These are phyloP conservation scores for Rhinichthys osculus DNA, from an alignment of 2,797 vertebrate species.

Conservation along the genomic window DNA sequence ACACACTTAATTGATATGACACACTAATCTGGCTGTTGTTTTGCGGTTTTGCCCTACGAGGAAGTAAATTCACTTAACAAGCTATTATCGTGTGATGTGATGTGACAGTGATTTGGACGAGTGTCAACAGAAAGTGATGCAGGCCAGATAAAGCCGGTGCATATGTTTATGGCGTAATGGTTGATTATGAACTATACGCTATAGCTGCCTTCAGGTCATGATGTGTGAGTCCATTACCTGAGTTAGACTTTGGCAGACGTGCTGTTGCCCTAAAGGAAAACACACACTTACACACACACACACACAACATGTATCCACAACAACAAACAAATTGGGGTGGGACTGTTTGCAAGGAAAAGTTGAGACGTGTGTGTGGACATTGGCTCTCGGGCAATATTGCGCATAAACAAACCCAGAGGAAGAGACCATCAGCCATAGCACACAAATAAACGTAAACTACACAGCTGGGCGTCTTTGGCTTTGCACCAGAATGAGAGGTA, in stretches of 20 bases:
- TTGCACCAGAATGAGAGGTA: background rate
- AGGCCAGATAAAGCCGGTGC: slow-evolving; percentile 51
- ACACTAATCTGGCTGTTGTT: slow-evolving; percentile 39
- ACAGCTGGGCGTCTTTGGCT: slow-evolving; percentile 26
- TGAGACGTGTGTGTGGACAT: slow-evolving; percentile 60
- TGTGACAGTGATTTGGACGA: slow-evolving; percentile 51
- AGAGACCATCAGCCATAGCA: slow-evolving; percentile 49
- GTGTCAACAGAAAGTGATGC: slow-evolving; percentile 44
- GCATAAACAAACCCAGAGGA: slow-evolving; percentile 59
- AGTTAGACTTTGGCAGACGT: slow-evolving; percentile 56
- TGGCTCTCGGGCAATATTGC: slow-evolving; percentile 54
- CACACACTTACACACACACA: slow-evolving; percentile 37
- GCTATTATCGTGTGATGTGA: slow-evolving; percentile 54
- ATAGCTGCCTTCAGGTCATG: slow-evolving; percentile 35
- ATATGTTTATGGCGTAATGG: slow-evolving; percentile 33
- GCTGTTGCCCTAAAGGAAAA: slow-evolving; percentile 55
- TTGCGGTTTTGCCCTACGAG: slow-evolving; percentile 46
- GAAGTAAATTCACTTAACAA: slow-evolving; percentile 43
- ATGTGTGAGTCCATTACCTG: slow-evolving; percentile 57
- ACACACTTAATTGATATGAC: slow-evolving; percentile 45
- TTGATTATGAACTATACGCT: slow-evolving; percentile 48
- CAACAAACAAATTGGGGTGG: slow-evolving; percentile 61
- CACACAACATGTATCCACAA: slow-evolving; percentile 58
- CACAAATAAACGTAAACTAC: slow-evolving; percentile 38
- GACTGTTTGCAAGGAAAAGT: slow-evolving; percentile 56